Evolutionary conservation across 2,888 invertebrate species (phyloP), one percentile per base, ranked within the genome.

Genomic region (Ectobius pallidus): DNA sequence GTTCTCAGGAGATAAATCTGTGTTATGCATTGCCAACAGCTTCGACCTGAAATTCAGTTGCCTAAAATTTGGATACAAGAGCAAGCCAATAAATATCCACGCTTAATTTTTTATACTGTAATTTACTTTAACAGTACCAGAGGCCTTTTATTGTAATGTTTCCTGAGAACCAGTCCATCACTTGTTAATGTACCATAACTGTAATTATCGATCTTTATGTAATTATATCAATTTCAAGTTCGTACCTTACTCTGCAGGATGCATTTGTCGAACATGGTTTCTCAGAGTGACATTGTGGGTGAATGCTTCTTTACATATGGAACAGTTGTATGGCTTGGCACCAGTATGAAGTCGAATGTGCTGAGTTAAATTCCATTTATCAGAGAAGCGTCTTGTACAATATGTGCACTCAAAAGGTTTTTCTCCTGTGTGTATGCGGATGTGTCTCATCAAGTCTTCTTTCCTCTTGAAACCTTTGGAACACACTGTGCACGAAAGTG

Each of bases 281-380:
- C 71, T 62, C 11, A 71, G 39, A 9, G 65, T 71, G 25, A 65
- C 71, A n/a, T 65, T 65, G 25, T 71, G 65, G 3, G 71, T 71
- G 27, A 71, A 71, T 7, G 71, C 63, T 52, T 65, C 32, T 14
- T 22, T 39, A 25, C 71, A 71, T 9, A 71, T 20, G 9, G 39
- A 18, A 27, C 71, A 71, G n/a, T 52, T 39, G 25, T 71, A 71
- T 7, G 71, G 71, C 39, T 65, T 71, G n/a, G 63, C 46, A 7
- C 71, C 71, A 1, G 71, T 71, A 34, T 71, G 71, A 16, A 71
- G 34, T 6, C 71, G 63, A 46, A 71, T 32, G 25, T 71, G 71
- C 39, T 71, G 71, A 22, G 71, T 71, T 6, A 71, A 39, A 11
- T 71, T 71, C 71, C 71, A 71, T 25, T 71, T 71, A 27, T 71